Conservation (phyloP, 2,797 vertebrate genomes). For the Phataginus tricuspis region DNA sequence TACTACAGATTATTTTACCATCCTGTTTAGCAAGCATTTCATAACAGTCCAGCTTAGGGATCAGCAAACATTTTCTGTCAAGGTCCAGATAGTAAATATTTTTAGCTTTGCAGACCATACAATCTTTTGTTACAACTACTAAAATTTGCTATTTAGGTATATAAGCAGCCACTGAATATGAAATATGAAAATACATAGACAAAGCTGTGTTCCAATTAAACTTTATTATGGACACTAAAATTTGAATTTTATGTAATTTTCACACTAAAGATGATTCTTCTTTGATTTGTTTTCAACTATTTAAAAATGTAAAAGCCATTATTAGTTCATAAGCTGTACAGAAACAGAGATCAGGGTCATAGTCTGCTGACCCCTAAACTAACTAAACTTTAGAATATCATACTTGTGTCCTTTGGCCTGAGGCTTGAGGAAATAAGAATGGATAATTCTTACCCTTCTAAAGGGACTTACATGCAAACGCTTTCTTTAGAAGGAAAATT, state of each 20-base stretch:
- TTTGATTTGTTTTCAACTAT: constrained; percentile 28
- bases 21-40: not conserved
- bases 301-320: constrained; percentile 19
- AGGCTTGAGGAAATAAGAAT: not conserved
- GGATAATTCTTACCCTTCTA: not conserved
- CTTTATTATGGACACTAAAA: not conserved
- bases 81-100: not conserved
- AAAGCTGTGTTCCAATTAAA: not conserved
- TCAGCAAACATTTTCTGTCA: constrained; percentile 16
- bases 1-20: not conserved
- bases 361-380: not conserved
- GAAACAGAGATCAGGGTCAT: not conserved
- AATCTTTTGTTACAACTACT: not conserved
- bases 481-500: not conserved
- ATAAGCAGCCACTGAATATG: not conserved
- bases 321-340: not conserved
- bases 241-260: not conserved
- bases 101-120: not conserved
- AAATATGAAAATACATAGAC: not conserved
- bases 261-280: not conserved
- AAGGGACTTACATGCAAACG: not conserved
- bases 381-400: not conserved
- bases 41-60: not conserved
- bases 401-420: not conserved
- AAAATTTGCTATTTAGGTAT: not conserved